These are phyloP conservation scores for Drosophila quasianomalipes DNA, from an alignment of 2,888 invertebrate genomes.

Conservation along the genomic window DNA sequence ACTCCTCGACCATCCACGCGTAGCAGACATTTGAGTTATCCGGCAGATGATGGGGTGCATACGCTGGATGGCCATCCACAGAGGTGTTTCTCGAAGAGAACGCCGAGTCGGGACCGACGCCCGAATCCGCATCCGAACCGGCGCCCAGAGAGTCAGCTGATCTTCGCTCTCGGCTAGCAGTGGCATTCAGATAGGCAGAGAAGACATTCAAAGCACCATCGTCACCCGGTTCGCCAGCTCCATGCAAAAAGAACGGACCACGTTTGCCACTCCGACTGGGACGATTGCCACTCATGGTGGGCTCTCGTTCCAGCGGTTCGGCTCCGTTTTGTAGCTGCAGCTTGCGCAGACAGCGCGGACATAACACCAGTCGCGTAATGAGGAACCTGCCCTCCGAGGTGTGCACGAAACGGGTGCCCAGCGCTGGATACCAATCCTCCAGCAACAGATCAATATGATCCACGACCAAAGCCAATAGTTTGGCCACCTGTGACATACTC, in stretches of 20 bases:
- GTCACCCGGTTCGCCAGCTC: constrained; percentile 69
- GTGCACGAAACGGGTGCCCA: constrained; percentile 98
- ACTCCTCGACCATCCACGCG: constrained; percentile 98
- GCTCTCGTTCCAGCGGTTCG: constrained; percentile 72
- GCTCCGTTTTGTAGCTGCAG: constrained; percentile 72
- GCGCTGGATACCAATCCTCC: constrained; percentile 99
- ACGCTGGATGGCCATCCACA: constrained; percentile 90
- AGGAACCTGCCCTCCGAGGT: constrained; percentile 98
- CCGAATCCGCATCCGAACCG: constrained; percentile 93
- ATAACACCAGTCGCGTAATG: constrained; percentile 96
- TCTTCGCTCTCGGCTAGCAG: constrained; percentile 77
- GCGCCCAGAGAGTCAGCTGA: constrained; percentile 86
- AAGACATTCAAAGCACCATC: constrained; percentile 80
- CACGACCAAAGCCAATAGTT: constrained; percentile 93
- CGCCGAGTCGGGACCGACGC: constrained; percentile 93
- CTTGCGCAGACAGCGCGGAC: constrained; percentile 92
- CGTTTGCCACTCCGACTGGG: constrained; percentile 69
- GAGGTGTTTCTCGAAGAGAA: constrained; percentile 94
- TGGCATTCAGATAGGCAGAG: constrained; percentile 81
- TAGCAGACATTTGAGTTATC: constrained; percentile 87
- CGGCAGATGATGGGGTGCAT: constrained; percentile 79
- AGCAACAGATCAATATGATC: constrained; percentile 98
- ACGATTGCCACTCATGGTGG: constrained; percentile 57
- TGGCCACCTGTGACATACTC: constrained; percentile 91
- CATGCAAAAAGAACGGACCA: constrained; percentile 67